Conservation (phyloP, 2,113 vertebrate species). For the Macrotus californicus region DNA sequence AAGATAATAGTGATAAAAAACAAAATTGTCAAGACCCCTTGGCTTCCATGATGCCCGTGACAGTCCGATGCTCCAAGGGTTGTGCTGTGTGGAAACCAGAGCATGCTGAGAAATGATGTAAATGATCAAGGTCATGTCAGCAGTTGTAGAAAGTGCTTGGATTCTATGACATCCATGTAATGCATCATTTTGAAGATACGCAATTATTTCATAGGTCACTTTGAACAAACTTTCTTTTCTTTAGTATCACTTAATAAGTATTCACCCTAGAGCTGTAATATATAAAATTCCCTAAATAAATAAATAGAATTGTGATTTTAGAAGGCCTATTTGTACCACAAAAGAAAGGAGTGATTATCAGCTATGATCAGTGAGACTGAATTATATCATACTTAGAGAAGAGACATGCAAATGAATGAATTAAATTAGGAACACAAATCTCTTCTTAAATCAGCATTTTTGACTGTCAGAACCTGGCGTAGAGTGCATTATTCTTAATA, state of each 20-base stretch:
- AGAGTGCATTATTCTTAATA: constrained; percentile 59
- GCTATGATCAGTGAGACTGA: constrained; percentile 46
- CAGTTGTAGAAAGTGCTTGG: neutral
- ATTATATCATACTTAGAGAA: constrained; percentile 48
- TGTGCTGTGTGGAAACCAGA: neutral
- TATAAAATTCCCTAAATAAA: constrained; percentile 17
- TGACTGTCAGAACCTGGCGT: constrained; percentile 51
- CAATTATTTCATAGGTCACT: neutral
- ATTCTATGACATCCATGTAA: neutral
- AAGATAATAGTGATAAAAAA: neutral
- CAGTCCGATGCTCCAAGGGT: neutral
- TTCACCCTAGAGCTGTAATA: neutral
- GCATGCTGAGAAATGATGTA: neutral
- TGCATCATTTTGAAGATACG: neutral
- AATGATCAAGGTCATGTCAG: neutral
- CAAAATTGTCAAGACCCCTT: neutral
- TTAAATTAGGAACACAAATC: constrained; percentile 59
- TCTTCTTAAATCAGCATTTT: constrained; percentile 53
- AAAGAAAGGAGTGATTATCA: constrained; percentile 25
- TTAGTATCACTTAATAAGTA: constrained; percentile 8
- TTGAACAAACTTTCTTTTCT: neutral
- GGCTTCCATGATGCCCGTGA: neutral
- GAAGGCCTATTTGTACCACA: neutral
- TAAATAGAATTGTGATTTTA: neutral
- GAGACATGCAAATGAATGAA: constrained; percentile 60